Base-by-base conservation (phyloP, 2,113 vertebrate genomes). In the Pseudorectes ferrugineus region DNA sequence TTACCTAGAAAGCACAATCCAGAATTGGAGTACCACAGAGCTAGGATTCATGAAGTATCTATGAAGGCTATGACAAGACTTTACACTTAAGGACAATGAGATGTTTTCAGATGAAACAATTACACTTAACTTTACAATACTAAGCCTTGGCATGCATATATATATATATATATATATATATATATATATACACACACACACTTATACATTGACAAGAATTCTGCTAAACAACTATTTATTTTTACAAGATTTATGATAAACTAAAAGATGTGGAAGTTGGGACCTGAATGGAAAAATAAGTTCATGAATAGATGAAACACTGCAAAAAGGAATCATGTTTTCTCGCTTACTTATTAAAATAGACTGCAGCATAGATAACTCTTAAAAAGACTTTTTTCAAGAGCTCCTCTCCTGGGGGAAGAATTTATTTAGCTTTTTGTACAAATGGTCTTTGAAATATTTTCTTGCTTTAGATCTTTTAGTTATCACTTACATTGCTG, bases 121-220 rank as follows among this genome's bases (percentile, higher is more conserved):
- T 70, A 43, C 12, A 36, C 11, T 63, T 74, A 43, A 52, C 73
- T 89, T 87, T 9, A 58, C 26, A 73, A 33, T 48, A 65, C 33
- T 43, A 72, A 65, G 22, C 28, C n/a, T 43, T 68, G 24, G 33
- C 15, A 38, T 21, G 10, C 19, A 21, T 14, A 31, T 6, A 21
- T 23, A 17, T 7, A 57, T 8, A 33, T 8, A 43, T 18, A 43
- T 45, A 45, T 6, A 43, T 10, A 40, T 23, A 17, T 7, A 57
- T 8, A 33, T 4, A 51, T 1, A 20, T 9, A 28, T 5, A 33
- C 1, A 76, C 4, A 58, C 8, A 33, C 1, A 24, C 9, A 14
- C 14, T 23, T 12, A 55, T 46, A 74, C 19, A 8, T 48, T 29
- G 62, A 28, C 13, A 65, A 80, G 25, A 83, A 65, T 28, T 61